Percentiles rank a stretch among this genome's conserved stretches.
phyloP scores from a whole-genome alignment of 2,797 vertebrate species.

The Galago senegalensis region DNA sequence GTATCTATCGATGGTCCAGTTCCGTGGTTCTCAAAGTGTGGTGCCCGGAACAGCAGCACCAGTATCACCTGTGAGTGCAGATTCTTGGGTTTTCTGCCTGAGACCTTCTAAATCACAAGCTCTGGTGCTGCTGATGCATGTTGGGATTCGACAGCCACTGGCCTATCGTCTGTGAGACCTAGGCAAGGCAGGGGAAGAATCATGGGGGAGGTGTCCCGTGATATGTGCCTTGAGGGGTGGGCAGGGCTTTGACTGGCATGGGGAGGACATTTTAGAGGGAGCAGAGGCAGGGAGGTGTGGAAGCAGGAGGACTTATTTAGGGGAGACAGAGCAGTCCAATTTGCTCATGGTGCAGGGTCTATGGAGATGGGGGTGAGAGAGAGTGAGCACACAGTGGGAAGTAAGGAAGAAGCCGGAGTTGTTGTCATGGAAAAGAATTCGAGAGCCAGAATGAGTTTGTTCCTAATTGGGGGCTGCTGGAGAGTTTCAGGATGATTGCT shows the following conservation, averaged over 20 bases:
- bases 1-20: fast-evolving
- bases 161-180: background rate
- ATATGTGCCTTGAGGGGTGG: background rate
- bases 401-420: background rate
- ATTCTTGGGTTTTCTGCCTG: background rate
- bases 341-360: background rate
- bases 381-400: background rate
- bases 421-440: background rate
- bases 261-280: background rate
- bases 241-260: background rate
- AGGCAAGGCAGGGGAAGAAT: background rate
- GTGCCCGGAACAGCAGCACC: background rate
- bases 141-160: background rate
- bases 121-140: fast-evolving
- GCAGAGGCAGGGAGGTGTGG: background rate
- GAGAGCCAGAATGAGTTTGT: background rate
- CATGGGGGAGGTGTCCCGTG: fast-evolving
- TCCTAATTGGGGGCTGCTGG: background rate
- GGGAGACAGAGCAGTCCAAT: background rate
- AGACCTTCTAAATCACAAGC: background rate
- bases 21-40: background rate
- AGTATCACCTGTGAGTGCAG: too few relatives aligned
- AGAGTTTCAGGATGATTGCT: background rate
- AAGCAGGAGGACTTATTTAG: background rate
- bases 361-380: background rate